phyloP scores from a whole-genome alignment of 2,797 vertebrate species.

The Knipowitschia caucasica region DNA sequence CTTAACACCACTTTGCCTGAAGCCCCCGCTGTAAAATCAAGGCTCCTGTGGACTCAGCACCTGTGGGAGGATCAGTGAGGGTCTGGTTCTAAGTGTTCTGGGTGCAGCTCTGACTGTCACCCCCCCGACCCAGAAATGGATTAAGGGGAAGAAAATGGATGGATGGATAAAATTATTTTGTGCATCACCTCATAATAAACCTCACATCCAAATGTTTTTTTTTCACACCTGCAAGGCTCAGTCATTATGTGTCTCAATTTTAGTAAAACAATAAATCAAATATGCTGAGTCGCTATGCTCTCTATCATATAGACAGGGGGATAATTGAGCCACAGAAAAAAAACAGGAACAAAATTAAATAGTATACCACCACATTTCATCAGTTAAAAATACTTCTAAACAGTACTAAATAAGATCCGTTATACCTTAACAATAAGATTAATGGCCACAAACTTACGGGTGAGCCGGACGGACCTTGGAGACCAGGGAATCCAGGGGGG shows the following conservation, averaged over 20 bases:
- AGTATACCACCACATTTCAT: too few relatives aligned
- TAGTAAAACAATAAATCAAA: conserved; percentile 52
- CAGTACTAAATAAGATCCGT: conserved; percentile 47
- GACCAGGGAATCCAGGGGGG: conserved; percentile 68
- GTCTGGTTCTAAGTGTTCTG: too few relatives aligned
- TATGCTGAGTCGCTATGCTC: conserved; percentile 31
- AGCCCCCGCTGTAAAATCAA: too few relatives aligned
- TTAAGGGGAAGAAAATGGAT: too few relatives aligned
- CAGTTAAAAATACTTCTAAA: conserved; percentile 62
- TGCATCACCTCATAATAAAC: too few relatives aligned
- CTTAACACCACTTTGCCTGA: too few relatives aligned
- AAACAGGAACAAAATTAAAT: conserved; percentile 53
- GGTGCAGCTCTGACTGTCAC: too few relatives aligned
- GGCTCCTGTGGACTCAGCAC: too few relatives aligned
- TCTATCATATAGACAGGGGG: conserved; percentile 57
- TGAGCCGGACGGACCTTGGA: conserved; percentile 59
- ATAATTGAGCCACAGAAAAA: conserved; percentile 63
- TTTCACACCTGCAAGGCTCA: conserved; percentile 41
- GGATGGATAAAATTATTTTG: too few relatives aligned
- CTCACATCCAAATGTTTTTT: conserved; percentile 49
- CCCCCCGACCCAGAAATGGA: too few relatives aligned
- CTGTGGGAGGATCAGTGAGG: too few relatives aligned
- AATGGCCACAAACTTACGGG: conserved; percentile 45
- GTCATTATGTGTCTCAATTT: conserved; percentile 50
- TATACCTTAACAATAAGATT: conserved; percentile 8